A percentile compares a stretch with the other conserved stretches of the same genome.
These are phyloP conservation scores for Orchesella flavescens DNA, from an alignment of 2,888 invertebrate genomes.

Conservation along the genomic window DNA sequence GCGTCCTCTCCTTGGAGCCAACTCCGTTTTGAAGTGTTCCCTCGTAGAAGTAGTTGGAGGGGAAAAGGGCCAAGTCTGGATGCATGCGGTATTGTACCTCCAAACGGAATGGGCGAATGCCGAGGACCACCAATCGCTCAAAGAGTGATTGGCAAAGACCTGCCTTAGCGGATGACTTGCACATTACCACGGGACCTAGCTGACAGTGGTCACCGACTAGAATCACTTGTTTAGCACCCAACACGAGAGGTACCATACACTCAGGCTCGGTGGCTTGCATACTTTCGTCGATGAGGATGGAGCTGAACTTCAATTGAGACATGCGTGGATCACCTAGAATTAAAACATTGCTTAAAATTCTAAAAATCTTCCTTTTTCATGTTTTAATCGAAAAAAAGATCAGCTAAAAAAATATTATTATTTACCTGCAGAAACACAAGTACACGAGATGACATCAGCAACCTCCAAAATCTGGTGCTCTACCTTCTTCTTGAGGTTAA, in stretches of 20 bases:
- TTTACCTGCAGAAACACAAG: constrained; percentile 90
- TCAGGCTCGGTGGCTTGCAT: constrained; percentile 90
- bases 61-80: constrained; percentile 96
- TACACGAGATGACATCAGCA: constrained; percentile 99
- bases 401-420: no score
- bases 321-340: constrained; percentile 90
- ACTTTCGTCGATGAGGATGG: constrained; percentile 96
- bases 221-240: constrained; percentile 93
- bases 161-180: constrained; percentile 97
- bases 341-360: no score
- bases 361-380: no score
- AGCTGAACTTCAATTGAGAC: constrained; percentile 94
- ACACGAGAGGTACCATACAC: constrained; percentile 98
- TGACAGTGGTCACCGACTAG: constrained; percentile 99
- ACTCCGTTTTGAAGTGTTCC: constrained; percentile 99
- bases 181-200: constrained; percentile 99
- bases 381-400: no score
- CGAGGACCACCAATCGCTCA: constrained; percentile 96
- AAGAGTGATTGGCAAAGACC: constrained; percentile 98
- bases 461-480: constrained; percentile 91
- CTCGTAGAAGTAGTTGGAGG: constrained; percentile 99
- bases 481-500: constrained; percentile 90
- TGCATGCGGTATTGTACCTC: constrained; percentile 99
- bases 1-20: constrained; percentile 89
- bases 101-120: constrained; percentile 95